phyloP scores from a whole-genome alignment of 1,140 invertebrate genomes.

The Drosophila melanogaster region Release_6_plus_ISO1_MT NC_004354.4:13859001-13859500 shows the following conservation, averaged over 20 bases:
- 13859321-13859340: slow-evolving; percentile 14
- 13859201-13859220: slow-evolving; percentile 49
- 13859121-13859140: slow-evolving; percentile 38
- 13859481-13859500: slow-evolving; percentile 77
- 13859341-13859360: slow-evolving; percentile 51
- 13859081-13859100: slow-evolving; percentile 53
- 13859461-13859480: slow-evolving; percentile 57
- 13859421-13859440: slow-evolving; percentile 45
- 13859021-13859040: slow-evolving; percentile 55
- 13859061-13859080: slow-evolving; percentile 43
- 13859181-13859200: slow-evolving; percentile 43
- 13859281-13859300: slow-evolving; percentile 19
- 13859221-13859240: slow-evolving; percentile 44
- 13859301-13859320: slow-evolving; percentile 13
- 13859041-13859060: slow-evolving; percentile 70
- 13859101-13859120: slow-evolving; percentile 50
- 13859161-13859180: slow-evolving; percentile 35
- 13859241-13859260: slow-evolving; percentile 24
- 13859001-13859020: slow-evolving; percentile 35
- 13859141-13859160: slow-evolving; percentile 10
- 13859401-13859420: slow-evolving; percentile 25
- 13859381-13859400: slow-evolving; percentile 52
- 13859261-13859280: slow-evolving; percentile 23
- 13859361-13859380: slow-evolving; percentile 49
- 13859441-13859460: slow-evolving; percentile 34